Percentiles rank a stretch among this genome's conserved stretches.
Conservation (phyloP, 2,113 vertebrate genomes). For the Poecile atricapillus region DNA sequence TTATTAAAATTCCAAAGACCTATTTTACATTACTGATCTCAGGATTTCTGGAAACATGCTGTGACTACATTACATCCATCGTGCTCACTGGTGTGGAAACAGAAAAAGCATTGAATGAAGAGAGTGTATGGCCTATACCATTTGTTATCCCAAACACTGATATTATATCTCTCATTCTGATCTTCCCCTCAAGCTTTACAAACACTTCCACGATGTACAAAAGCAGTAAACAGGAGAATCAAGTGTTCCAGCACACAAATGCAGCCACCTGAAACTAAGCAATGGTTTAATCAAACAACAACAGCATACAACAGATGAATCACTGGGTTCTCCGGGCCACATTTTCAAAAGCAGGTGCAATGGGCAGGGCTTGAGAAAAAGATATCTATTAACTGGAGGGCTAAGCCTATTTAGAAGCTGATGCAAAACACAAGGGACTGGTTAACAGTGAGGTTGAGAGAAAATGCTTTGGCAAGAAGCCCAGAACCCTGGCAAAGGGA, state of each 20-base stretch:
- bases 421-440: conserved; percentile 30
- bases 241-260: conserved; percentile 13
- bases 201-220: not conserved
- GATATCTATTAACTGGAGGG: conserved; percentile 35
- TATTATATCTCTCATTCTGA: conserved; percentile 31
- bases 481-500: conserved; percentile 26
- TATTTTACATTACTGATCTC: conserved; percentile 60
- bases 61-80: conserved; percentile 61
- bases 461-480: conserved; percentile 53
- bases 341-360: conserved; percentile 65
- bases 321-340: conserved; percentile 21
- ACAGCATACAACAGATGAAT: conserved; percentile 17
- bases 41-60: conserved; percentile 62
- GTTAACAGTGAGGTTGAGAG: conserved; percentile 22
- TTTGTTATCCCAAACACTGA: conserved; percentile 42
- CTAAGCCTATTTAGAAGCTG: conserved; percentile 61
- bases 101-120: conserved; percentile 45
- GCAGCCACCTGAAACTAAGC: conserved; percentile 62
- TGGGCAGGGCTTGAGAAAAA: conserved; percentile 54
- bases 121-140: not conserved
- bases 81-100: conserved; percentile 53
- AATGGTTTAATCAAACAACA: conserved; percentile 48
- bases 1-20: conserved; percentile 62
- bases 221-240: conserved; percentile 56
- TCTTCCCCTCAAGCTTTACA: conserved; percentile 18